These are phyloP conservation scores for Eufriesea mexicana DNA, from an alignment of 1,140 invertebrate species.

Conservation along the genomic window DNA sequence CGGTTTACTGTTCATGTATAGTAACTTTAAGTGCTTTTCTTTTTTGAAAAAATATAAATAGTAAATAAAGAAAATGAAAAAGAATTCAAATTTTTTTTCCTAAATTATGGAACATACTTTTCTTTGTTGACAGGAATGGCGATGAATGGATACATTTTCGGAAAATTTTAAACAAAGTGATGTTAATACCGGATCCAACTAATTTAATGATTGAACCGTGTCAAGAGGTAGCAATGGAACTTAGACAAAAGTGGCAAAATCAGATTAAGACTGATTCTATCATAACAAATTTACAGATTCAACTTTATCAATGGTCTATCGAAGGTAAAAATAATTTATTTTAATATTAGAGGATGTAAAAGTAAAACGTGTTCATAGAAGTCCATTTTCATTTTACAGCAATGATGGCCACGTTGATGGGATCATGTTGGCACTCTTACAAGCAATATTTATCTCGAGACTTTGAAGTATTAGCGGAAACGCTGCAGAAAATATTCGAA, in stretches of 20 bases:
- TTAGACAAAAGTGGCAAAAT: conserved; percentile 80
- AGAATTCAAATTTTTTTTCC: not conserved
- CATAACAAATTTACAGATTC: conserved; percentile 84
- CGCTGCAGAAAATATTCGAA: conserved; percentile 89
- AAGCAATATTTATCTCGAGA: conserved; percentile 74
- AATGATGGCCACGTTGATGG: conserved; percentile 88
- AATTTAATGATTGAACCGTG: conserved; percentile 82
- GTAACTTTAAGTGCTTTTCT: not conserved
- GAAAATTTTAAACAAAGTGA: conserved; percentile 87
- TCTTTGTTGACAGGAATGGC: conserved; percentile 85
- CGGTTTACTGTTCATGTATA: conserved; percentile 93
- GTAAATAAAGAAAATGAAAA: no score
- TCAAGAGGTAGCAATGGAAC: conserved; percentile 79
- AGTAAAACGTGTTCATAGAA: not conserved
- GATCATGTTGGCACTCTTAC: conserved; percentile 80
- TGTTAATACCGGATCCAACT: conserved; percentile 84
- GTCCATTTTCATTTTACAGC: conserved; percentile 79
- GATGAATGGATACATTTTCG: conserved; percentile 89
- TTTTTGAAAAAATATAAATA: not conserved
- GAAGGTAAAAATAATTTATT: conserved; percentile 83
- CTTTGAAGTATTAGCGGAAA: conserved; percentile 84
- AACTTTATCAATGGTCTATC: conserved; percentile 89
- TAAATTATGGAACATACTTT: not conserved
- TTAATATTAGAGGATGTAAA: not conserved
- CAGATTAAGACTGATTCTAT: conserved; percentile 61